Evolutionary conservation across 2,888 invertebrate genomes (phyloP).

Genomic region (Drosophila parthenogenetica): DNA sequence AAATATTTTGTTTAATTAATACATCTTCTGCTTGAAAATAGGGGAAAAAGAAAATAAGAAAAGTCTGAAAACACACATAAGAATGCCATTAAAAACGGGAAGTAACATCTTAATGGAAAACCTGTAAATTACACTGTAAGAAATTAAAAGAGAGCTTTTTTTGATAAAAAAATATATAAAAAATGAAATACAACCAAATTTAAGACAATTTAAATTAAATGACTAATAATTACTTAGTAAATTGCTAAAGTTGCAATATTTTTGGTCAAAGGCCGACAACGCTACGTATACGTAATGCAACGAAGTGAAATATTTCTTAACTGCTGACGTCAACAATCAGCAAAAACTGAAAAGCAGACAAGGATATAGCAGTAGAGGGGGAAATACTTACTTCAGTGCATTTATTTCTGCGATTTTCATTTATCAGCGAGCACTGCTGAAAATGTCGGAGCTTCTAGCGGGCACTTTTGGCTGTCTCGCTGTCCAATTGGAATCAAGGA

Average conservation of each 20-base stretch:
- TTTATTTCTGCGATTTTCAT: constrained; percentile 75
- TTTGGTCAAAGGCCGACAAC: not conserved
- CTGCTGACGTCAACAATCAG: constrained; percentile 62
- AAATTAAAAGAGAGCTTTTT: not conserved
- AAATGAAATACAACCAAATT: too few relatives aligned
- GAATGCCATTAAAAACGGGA: constrained; percentile 5
- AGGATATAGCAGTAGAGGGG: not conserved
- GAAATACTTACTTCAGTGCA: constrained; percentile 54
- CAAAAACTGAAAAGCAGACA: constrained; percentile 1
- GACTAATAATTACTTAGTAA: not conserved
- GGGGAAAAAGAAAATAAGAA: not conserved
- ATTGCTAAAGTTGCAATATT: not conserved
- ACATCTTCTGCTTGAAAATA: constrained; percentile 23
- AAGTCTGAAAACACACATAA: not conserved
- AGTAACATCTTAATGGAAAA: not conserved
- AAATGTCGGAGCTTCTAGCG: constrained; percentile 9
- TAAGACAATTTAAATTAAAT: too few relatives aligned
- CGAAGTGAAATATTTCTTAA: constrained; percentile 64
- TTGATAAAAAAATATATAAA: too few relatives aligned
- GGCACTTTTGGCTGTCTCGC: constrained; percentile 24
- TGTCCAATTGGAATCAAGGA: constrained; percentile 62
- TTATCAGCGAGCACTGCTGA: constrained; percentile 68
- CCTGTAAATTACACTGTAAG: not conserved
- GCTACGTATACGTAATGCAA: constrained; percentile 27
- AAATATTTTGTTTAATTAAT: constrained; percentile 29